Evolutionary conservation across 2,888 invertebrate species (phyloP), one percentile per base, ranked within the genome.

Genomic region (Ypsolopha scabrella): DNA sequence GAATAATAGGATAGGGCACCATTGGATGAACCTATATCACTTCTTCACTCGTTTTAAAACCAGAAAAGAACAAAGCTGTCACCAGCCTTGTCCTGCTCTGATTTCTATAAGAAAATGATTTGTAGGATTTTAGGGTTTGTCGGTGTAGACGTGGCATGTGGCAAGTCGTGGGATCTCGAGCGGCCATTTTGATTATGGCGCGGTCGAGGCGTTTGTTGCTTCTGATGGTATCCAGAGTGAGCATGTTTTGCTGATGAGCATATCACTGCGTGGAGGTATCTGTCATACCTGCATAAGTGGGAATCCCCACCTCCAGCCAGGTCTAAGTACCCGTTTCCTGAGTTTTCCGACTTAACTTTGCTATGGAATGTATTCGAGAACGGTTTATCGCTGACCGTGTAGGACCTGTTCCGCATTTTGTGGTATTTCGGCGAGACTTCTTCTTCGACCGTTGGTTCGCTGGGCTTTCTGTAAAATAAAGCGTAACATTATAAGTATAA

Each of bases 261-360:
- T 56, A 90, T 90, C 46, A 89, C 90, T 45, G 90, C 90, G 65
- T 90, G 90, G 52, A 90, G 69, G 67, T 90, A 90, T 53, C 90
- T 85, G 64, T 90, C 90, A 64, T 90, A 90, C 53, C 85, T 62
- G 56, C 85, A 85, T 58, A 88, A 61, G 62, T 89, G 73, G 7
- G 89, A 88, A 54, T 89, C 88, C 10, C 89, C 89, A 54, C 88
- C 88, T 64, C 87, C 45, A 33, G 90, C 89, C 67, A 90, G 67
- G 67, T 90, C 90, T 57, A 90, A 77, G 63, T 90, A 90, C 63
- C 89, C 90, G 57, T 89, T 87, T 57, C 68, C 77, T 39, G 68
- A 63, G 53, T 71, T 70, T n/a, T 87, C 87, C 0, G 67, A 61
- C 63, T 79, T 82, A 4, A 58, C 58, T 60, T 80, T 80, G 24